Conservation (phyloP, 1,140 invertebrate genomes). For the Bombus confusus region DNA sequence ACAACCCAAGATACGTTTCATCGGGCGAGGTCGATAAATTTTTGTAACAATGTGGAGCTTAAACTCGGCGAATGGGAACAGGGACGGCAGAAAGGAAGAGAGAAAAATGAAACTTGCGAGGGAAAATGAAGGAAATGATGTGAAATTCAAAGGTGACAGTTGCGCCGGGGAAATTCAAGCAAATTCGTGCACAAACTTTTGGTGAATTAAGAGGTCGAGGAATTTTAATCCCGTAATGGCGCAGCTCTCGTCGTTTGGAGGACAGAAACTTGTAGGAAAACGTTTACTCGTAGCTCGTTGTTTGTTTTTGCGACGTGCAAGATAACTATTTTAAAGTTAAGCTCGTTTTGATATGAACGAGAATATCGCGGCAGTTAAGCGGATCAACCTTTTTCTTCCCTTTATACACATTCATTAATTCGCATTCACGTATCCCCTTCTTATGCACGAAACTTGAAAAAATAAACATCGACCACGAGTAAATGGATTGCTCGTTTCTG, state of each 20-base stretch:
- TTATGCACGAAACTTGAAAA: not conserved
- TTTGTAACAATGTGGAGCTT: not conserved
- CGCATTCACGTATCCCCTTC: not conserved
- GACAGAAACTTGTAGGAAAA: not conserved
- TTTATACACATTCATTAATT: not conserved
- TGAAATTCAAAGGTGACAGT: not conserved
- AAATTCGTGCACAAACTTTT: constrained; percentile 17
- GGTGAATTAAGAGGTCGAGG: constrained; percentile 10
- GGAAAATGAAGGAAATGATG: not conserved
- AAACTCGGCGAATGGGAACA: not conserved
- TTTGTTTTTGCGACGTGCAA: not conserved
- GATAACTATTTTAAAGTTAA: constrained; percentile 34
- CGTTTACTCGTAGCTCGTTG: not conserved
- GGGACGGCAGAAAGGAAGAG: too few relatives aligned
- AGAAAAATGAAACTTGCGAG: not conserved
- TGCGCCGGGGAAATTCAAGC: not conserved
- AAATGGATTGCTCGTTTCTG: not conserved
- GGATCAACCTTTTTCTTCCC: not conserved
- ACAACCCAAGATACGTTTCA: not conserved
- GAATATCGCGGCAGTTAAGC: constrained; percentile 19
- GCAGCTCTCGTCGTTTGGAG: not conserved
- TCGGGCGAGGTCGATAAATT: not conserved
- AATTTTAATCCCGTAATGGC: constrained; percentile 11
- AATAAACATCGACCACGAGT: not conserved
- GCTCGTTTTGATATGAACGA: constrained; percentile 3